A percentile compares a stretch with the other conserved stretches of the same genome.
These are phyloP conservation scores for Sycobia sp. DNA, from an alignment of 1,140 invertebrate genomes.

Conservation along the genomic window DNA sequence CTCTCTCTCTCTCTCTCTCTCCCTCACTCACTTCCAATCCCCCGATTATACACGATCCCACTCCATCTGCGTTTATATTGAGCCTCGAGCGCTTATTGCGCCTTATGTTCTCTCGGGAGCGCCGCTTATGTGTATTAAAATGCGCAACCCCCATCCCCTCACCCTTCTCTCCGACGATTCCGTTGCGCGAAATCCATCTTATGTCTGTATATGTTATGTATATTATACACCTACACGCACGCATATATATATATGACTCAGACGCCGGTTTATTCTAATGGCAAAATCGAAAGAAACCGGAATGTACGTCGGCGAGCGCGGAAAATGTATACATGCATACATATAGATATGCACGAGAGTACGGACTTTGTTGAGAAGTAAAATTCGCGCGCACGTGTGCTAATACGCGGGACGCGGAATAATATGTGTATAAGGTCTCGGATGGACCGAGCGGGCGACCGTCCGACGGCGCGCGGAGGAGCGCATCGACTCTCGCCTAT, in stretches of 20 bases:
- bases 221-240: no score
- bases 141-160: no score
- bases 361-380: no score
- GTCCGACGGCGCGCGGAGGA: no score
- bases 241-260: no score
- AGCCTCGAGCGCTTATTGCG: constrained; percentile 25
- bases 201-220: not conserved
- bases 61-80: not conserved
- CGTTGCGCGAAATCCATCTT: not conserved
- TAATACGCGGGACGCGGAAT: constrained; percentile 30
- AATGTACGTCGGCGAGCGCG: no score
- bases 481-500: no score
- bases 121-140: no score
- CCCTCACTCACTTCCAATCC: constrained; percentile 30
- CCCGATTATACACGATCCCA: constrained; percentile 1
- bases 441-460: constrained; percentile 14
- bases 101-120: constrained; percentile 27
- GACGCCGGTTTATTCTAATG: no score
- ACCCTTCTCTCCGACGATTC: no score
- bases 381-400: constrained; percentile 4
- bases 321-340: constrained; percentile 17
- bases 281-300: no score
- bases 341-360: no score
- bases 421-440: constrained; percentile 11
- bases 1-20: constrained; percentile 22